Evolutionary conservation across 2,113 vertebrate species (phyloP), one percentile per base, ranked within the genome.

Genomic region (Chiloscyllium plagiosum): DNA sequence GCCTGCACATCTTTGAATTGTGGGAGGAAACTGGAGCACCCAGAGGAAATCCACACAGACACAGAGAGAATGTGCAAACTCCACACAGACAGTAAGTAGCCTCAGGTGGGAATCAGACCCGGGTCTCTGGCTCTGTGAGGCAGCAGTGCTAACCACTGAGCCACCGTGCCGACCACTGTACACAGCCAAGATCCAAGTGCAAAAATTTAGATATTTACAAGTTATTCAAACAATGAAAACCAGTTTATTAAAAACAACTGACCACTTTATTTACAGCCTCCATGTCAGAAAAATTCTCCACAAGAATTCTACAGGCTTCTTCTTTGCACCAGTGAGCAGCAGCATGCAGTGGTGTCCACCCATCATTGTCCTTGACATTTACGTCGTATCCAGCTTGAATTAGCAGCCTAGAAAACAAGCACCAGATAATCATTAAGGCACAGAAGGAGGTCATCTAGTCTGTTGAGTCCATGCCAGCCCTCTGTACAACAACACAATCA

Each of bases 281-380:
- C 98, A 98, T 98, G 85, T 98, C 97, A 69, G 98, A 98, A 98
- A 98, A 97, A 96, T 96, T 95, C 89, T 98, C 98, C 2, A 96
- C 96, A 0, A 98, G 97, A 94, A 98, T 97, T 87, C 87, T 65
- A 97, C 98, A 98, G 95, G 98, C 97, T 96, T 98, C 98, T 96
- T 98, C 97, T 96, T 98, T 98, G 4, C 98, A 98, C 98, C 98
- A 98, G 97, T 98, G 99, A 97, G 99, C 98, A 96, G 99, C 98
- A 96, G 99, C 99, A 96, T 99, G 99, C 96, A 99, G 98, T 96
- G 99, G 99, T 96, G 98, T 99, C 99, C 99, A 99, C 97, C 99
- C 99, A 96, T 99, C 99, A 96, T 98, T 99, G 98, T 99, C 99
- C 97, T 99, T 99, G 98, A 99, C 99, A 98, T 99, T 99, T 98